Evolutionary conservation across 2,888 invertebrate species (phyloP), one percentile per base, ranked within the genome.

Genomic region (Punctoribates punctum): DNA sequence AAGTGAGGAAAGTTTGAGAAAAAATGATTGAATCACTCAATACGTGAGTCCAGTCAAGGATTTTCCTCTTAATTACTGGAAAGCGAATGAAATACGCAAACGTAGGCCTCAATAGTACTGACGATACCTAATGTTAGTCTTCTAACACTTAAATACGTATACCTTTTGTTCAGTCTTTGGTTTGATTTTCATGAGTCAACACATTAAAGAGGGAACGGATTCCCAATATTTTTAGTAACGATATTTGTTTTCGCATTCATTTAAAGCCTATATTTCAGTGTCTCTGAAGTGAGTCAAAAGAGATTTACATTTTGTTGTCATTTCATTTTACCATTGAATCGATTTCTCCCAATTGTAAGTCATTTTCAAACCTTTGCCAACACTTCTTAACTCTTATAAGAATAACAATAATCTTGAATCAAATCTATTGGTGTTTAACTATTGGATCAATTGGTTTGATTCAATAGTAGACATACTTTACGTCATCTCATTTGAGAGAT

Each of bases 381-480:
- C 42, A 13, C 11, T 42, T 42, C 42, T 42, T 5, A 42, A 5
- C 42, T n/a, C n/a, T n/a, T n/a, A n/a, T n/a, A n/a, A n/a, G n/a
- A n/a, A n/a, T n/a, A n/a, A n/a, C n/a, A n/a, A n/a, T n/a, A n/a
- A n/a, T n/a, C n/a, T n/a, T n/a, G n/a, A n/a, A 13, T 42, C 1
- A 13, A 13, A 8, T 42, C 42, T 5, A 42, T 42, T 42, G 11
- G 42, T 42, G 8, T 42, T 42, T 13, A 11, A 23, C 20, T n/a
- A 23, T 23, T 54, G n/a, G 25, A 23, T 54, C 13, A 8, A 11
- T 20, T 54, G 42, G 1, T 42, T 42, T 42, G 13, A 42, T 42
- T 42, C 13, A 60, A 60, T 60, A 29, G 60, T 27, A 60, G 60
- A 25, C 60, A 60, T 60, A 60, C 60, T 60, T 60, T 27, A 60